phyloP scores from a whole-genome alignment of 2,888 invertebrate genomes.

The Pseudolycoriella hygida region DNA sequence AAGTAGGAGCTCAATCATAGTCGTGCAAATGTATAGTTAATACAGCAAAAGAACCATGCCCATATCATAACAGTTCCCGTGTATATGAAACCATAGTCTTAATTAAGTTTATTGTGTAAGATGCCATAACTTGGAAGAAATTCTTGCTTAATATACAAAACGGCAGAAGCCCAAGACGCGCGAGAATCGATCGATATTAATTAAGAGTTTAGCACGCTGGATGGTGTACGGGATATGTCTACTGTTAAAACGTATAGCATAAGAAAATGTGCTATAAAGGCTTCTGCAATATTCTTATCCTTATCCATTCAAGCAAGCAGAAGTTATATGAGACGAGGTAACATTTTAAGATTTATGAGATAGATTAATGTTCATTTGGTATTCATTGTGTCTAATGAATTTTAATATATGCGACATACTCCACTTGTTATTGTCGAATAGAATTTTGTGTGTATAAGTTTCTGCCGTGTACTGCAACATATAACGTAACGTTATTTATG shows the following conservation, averaged over 20 bases:
- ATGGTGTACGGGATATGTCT: background rate
- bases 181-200: constrained; percentile 5
- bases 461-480: background rate
- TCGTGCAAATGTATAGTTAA: background rate
- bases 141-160: constrained; percentile 3
- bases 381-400: constrained; percentile 3
- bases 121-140: constrained; percentile 2
- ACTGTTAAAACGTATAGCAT: background rate
- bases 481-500: background rate
- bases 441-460: background rate
- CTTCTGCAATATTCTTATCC: background rate
- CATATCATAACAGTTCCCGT: too few relatives aligned
- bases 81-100: constrained; percentile 4
- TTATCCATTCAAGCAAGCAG: constrained; percentile 4
- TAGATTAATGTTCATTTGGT: constrained; percentile 4
- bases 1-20: background rate
- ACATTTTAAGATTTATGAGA: constrained; percentile 3
- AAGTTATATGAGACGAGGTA: constrained; percentile 2
- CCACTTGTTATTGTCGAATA: constrained; percentile 1
- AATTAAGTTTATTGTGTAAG: constrained; percentile 5
- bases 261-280: background rate
- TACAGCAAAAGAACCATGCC: too few relatives aligned
- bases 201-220: constrained; percentile 5
- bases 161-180: constrained; percentile 2
- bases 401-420: constrained; percentile 3